These are phyloP conservation scores for Xestia xanthographa DNA, from an alignment of 2,888 invertebrate species.

Conservation along the genomic window DNA sequence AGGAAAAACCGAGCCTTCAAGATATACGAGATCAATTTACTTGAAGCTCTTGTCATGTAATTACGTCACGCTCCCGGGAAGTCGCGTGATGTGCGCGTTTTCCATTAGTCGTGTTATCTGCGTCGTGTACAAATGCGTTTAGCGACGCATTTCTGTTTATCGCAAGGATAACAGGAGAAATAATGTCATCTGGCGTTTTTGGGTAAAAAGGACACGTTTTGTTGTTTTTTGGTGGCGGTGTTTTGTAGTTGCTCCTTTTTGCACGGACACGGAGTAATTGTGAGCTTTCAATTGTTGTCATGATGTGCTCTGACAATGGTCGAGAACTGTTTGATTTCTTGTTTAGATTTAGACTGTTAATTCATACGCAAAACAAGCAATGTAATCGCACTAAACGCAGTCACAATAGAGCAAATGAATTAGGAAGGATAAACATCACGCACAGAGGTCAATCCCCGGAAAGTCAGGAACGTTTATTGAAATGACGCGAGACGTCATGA, in stretches of 20 bases:
- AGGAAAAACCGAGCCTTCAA: constrained; percentile 22
- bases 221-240: constrained; percentile 12
- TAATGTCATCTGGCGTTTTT: constrained; percentile 27
- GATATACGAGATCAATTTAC: constrained; percentile 47
- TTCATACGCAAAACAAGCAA: not conserved
- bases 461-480: too few relatives aligned
- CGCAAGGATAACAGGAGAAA: constrained; percentile 37
- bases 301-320: not conserved
- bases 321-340: not conserved
- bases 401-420: not conserved
- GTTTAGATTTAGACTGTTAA: not conserved
- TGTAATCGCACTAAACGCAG: not conserved
- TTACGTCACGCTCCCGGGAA: constrained; percentile 50
- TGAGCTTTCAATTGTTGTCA: not conserved
- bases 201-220: constrained; percentile 14
- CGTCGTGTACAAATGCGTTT: constrained; percentile 57
- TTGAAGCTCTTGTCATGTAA: constrained; percentile 55
- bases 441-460: too few relatives aligned
- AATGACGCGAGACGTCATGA: too few relatives aligned
- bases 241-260: constrained; percentile 17
- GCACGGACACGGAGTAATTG: not conserved
- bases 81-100: constrained; percentile 43
- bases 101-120: constrained; percentile 63
- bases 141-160: constrained; percentile 54
- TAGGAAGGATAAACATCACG: too few relatives aligned